A percentile compares a stretch with the other conserved stretches of the same genome.
Conservation (phyloP, 2,797 vertebrate genomes). For the Triplophysa bombifrons region DNA sequence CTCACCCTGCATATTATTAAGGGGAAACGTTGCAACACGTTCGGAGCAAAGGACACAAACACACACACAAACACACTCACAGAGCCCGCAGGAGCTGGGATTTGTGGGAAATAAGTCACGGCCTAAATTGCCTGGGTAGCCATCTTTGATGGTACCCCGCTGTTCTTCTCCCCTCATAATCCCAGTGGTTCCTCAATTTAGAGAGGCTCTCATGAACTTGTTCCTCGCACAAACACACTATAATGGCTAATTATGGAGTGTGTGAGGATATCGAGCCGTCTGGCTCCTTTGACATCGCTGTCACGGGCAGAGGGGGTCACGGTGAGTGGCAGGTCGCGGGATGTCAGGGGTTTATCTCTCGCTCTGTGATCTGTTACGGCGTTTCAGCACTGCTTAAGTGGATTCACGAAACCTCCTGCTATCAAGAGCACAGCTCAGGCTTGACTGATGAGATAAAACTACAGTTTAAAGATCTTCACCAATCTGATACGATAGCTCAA, state of each 20-base stretch:
- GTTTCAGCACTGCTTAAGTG: constrained; percentile 42
- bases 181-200: constrained; percentile 73
- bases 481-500: neutral
- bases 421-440: constrained; percentile 38
- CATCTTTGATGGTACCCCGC: constrained; percentile 79
- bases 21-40: constrained; percentile 67
- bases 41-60: constrained; percentile 55
- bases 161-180: constrained; percentile 80
- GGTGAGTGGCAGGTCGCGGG: constrained; percentile 40
- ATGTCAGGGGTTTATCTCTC: constrained; percentile 71
- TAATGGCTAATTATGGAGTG: constrained; percentile 84
- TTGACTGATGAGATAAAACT: constrained; percentile 13
- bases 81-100: constrained; percentile 67
- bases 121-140: constrained; percentile 81
- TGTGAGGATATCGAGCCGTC: constrained; percentile 70
- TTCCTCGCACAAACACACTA: constrained; percentile 74
- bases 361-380: constrained; percentile 64
- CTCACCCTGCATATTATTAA: constrained; percentile 82
- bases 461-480: constrained; percentile 21
- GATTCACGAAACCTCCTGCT: constrained; percentile 20
- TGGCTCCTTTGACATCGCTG: constrained; percentile 56
- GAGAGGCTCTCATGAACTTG: constrained; percentile 80
- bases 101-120: constrained; percentile 82
- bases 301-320: constrained; percentile 71
- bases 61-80: constrained; percentile 17